Evolutionary conservation across 2,888 invertebrate species (phyloP), one percentile per base, ranked within the genome.

Genomic region (Synanthedon andrenaeformis): DNA sequence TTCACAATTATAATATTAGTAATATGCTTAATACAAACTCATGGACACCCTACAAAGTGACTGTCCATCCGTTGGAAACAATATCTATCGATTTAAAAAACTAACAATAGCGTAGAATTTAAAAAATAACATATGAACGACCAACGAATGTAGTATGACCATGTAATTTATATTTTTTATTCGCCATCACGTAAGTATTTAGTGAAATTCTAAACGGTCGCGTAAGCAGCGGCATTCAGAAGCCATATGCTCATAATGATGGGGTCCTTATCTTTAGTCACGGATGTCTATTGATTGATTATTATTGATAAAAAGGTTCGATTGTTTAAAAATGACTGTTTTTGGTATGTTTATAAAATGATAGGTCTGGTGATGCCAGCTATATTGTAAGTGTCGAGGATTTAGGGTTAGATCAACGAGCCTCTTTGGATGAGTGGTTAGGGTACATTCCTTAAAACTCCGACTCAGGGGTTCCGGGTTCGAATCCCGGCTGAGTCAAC

Each of bases 281-380:
- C 68, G 69, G 65, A 62, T 72, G 67, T 74, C 69, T 74, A 76
- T 79, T 72, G 74, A 76, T 76, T 72, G 35, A 35, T 45, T 45
- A 68, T 59, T 58, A 58, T 58, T 56, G 54, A 56, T 56, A 54
- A 54, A 51, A 45, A 45, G 45, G 14, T 45, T 12, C 14, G 42
- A 42, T 42, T 42, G n/a, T 42, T 42, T 23, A 1, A 10, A 35
- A 10, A 35, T 35, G 35, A 0, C 3, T 35, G 8, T 35, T 35
- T 35, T 35, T 35, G 5, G 5, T 5, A 35, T 10, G 10, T 23
- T 5, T 5, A 5, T 5, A 5, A 23, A 23, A 23, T 35, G 10
- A 10, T 8, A 35, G 35, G 35, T 10, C 35, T 10, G 10, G 35
- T 10, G 35, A 35, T 35, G 35, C 1, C 6, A 35, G 28, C 28